phyloP scores from a whole-genome alignment of 2,113 vertebrate genomes.

The Burhinus oedicnemus region DNA sequence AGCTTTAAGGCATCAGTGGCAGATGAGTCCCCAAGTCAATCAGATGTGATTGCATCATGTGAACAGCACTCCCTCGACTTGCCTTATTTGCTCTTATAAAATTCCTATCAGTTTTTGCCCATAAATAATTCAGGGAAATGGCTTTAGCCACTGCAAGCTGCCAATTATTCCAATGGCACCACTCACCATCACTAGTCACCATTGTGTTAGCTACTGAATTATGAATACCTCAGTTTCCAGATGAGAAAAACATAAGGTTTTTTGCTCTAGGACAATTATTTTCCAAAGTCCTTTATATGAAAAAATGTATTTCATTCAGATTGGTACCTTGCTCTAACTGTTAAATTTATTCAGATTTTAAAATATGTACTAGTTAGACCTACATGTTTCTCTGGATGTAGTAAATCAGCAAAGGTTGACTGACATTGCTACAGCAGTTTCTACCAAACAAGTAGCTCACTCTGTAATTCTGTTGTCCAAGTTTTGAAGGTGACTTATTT shows the following conservation, averaged over 20 bases:
- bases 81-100: conserved; percentile 59
- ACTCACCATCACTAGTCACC: conserved; percentile 50
- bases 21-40: conserved; percentile 60
- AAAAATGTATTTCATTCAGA: neutral
- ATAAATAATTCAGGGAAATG: conserved; percentile 74
- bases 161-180: conserved; percentile 50
- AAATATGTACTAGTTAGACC: neutral
- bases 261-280: neutral
- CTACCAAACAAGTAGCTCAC: neutral
- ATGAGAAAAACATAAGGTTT: neutral
- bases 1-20: conserved; percentile 46
- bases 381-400: neutral
- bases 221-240: neutral
- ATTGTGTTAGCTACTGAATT: conserved; percentile 21
- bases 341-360: neutral
- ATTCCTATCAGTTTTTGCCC: conserved; percentile 54
- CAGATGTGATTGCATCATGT: conserved; percentile 45
- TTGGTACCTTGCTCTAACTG: neutral
- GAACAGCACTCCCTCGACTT: conserved; percentile 48
- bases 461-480: neutral
- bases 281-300: neutral
- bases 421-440: neutral
- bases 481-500: neutral
- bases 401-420: neutral
- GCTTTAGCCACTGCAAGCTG: conserved; percentile 35